phyloP scores from a whole-genome alignment of 2,113 vertebrate species.

The Larimichthys polyactis region DNA sequence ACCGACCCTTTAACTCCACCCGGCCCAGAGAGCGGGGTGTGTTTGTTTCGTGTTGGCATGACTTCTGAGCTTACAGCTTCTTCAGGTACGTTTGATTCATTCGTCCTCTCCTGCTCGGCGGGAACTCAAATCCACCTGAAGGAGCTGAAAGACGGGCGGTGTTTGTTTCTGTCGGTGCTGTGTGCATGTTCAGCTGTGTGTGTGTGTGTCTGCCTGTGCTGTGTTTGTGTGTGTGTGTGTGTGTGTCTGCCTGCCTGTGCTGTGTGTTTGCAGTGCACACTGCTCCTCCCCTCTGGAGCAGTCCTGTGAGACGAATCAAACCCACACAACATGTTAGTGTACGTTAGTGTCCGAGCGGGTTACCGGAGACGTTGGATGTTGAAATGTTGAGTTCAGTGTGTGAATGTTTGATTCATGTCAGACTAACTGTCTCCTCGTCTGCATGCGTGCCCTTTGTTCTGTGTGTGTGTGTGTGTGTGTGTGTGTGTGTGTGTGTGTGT shows the following conservation, averaged over 20 bases:
- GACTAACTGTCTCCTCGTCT: constrained; percentile 45
- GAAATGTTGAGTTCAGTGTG: not conserved
- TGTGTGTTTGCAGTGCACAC: constrained; percentile 69
- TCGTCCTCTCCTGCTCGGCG: not conserved
- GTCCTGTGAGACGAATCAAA: constrained; percentile 46
- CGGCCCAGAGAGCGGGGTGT: constrained; percentile 23
- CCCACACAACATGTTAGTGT: constrained; percentile 21
- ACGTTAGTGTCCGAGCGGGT: constrained; percentile 18
- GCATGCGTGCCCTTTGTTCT: constrained; percentile 26
- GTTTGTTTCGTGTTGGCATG: constrained; percentile 31
- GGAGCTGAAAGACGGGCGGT: constrained; percentile 14
- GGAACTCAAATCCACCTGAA: constrained; percentile 29
- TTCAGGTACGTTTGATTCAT: constrained; percentile 41
- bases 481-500: constrained; percentile 6
- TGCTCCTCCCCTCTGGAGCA: constrained; percentile 62
- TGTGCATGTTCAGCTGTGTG: constrained; percentile 70
- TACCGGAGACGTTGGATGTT: constrained; percentile 5
- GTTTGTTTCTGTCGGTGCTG: constrained; percentile 8
- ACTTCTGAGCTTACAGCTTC: constrained; percentile 16
- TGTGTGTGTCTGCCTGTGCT: no score
- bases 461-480: no score
- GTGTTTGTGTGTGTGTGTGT: constrained; percentile 31
- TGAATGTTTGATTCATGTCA: not conserved
- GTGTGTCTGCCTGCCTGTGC: constrained; percentile 22
- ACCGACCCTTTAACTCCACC: constrained; percentile 44